Conservation (phyloP, 2,797 vertebrate genomes). For the Manis javanica region DNA sequence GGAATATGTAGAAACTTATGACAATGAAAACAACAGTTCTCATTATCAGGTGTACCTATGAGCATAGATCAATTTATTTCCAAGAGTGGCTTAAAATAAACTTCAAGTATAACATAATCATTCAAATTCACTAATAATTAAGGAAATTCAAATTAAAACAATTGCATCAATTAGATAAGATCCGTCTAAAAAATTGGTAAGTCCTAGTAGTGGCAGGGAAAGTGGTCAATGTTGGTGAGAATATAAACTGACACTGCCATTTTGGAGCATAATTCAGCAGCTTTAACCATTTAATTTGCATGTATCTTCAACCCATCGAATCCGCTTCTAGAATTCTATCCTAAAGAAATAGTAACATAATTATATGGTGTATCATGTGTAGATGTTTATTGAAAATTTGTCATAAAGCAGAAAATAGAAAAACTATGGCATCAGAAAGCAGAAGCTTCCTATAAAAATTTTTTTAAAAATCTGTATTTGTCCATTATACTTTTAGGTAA, state of each 20-base stretch:
- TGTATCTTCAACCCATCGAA: not conserved
- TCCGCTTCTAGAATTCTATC: not conserved
- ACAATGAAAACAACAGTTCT: too few relatives aligned
- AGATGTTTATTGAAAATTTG: too few relatives aligned
- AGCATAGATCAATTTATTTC: conserved; percentile 44
- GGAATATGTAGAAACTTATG: too few relatives aligned
- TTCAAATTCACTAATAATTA: not conserved
- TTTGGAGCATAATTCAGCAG: conserved; percentile 1
- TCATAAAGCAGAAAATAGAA: too few relatives aligned
- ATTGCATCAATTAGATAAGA: not conserved
- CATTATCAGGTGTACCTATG: not conserved
- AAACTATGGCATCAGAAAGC: too few relatives aligned
- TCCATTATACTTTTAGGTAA: too few relatives aligned
- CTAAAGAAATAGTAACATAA: not conserved
- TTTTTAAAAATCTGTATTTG: too few relatives aligned
- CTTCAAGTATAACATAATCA: not conserved
- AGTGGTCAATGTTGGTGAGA: not conserved
- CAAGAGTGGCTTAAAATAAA: conserved; percentile 1
- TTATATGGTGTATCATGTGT: too few relatives aligned
- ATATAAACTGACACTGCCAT: not conserved
- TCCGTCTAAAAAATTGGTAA: not conserved
- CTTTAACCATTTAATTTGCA: not conserved
- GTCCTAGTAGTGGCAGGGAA: not conserved
- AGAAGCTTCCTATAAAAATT: too few relatives aligned
- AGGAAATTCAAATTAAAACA: conserved; percentile 16